These are phyloP conservation scores for Drosophila sp. DNA, from an alignment of 1,140 invertebrate genomes.

Conservation along the genomic window DNA sequence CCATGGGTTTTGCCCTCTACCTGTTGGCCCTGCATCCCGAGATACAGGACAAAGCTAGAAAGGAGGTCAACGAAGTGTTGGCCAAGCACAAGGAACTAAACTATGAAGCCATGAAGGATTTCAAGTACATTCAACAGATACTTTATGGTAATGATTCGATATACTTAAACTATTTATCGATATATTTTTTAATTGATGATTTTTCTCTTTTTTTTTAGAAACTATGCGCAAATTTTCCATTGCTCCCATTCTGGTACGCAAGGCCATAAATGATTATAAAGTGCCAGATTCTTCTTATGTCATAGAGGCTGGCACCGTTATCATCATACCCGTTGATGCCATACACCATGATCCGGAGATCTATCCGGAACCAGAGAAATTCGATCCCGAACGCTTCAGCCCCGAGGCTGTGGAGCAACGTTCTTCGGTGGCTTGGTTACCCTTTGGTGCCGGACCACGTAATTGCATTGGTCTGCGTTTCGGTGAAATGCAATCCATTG, in stretches of 20 bases:
- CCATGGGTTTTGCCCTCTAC: constrained; percentile 83
- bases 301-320: constrained; percentile 83
- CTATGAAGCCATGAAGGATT: constrained; percentile 85
- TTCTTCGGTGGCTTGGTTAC: constrained; percentile 86
- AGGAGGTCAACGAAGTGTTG: constrained; percentile 83
- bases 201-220: constrained; percentile 64
- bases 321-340: constrained; percentile 84
- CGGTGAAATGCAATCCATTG: constrained; percentile 58
- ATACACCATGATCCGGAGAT: constrained; percentile 84
- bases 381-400: constrained; percentile 86
- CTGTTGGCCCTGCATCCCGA: constrained; percentile 83
- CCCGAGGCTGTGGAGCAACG: constrained; percentile 83
- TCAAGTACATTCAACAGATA: constrained; percentile 85
- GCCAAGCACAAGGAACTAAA: constrained; percentile 84
- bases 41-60: constrained; percentile 83
- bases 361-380: constrained; percentile 85
- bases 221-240: constrained; percentile 83
- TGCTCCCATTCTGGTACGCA: constrained; percentile 54
- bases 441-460: constrained; percentile 88
- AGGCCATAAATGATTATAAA: constrained; percentile 63
- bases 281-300: constrained; percentile 72
- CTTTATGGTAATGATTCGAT: constrained; percentile 74
- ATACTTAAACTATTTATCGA: neutral
- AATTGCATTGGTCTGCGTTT: constrained; percentile 85
- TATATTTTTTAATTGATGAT: neutral